phyloP scores from a whole-genome alignment of 2,113 vertebrate genomes.

The Lasiurus borealis region DNA sequence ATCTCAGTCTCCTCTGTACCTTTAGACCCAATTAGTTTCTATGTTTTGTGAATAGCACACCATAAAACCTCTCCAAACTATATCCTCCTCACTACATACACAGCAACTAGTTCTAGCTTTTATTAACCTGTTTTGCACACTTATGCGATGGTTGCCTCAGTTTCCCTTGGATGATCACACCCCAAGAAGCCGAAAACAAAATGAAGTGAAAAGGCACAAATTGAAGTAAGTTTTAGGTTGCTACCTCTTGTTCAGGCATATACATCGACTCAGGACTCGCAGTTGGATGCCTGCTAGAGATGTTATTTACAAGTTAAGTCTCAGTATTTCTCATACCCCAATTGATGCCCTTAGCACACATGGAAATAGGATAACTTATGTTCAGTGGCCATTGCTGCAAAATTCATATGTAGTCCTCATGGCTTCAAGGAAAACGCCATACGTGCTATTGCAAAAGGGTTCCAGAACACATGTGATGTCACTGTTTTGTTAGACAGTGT shows the following conservation, averaged over 20 bases:
- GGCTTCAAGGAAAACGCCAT: neutral
- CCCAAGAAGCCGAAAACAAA: neutral
- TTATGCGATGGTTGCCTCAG: neutral
- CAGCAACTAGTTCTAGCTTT: neutral
- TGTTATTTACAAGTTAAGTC: neutral
- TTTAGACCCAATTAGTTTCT: neutral
- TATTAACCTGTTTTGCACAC: neutral
- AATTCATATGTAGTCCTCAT: neutral
- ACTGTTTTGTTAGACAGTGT: neutral
- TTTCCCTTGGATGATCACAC: neutral
- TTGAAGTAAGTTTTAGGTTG: neutral
- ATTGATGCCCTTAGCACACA: too few relatives aligned
- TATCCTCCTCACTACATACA: neutral
- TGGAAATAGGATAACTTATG: neutral
- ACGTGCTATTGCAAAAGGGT: neutral
- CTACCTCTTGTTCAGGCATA: neutral
- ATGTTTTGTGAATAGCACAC: neutral
- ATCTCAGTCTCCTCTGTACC: neutral
- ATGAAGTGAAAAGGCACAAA: slow-evolving; percentile 33
- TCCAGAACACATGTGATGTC: neutral
- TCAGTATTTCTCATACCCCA: neutral
- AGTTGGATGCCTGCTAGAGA: neutral
- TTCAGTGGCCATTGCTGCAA: neutral
- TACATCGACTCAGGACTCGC: neutral
- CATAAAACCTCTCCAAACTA: neutral